phyloP scores from a whole-genome alignment of 2,113 vertebrate genomes.

The Bos javanicus region DNA sequence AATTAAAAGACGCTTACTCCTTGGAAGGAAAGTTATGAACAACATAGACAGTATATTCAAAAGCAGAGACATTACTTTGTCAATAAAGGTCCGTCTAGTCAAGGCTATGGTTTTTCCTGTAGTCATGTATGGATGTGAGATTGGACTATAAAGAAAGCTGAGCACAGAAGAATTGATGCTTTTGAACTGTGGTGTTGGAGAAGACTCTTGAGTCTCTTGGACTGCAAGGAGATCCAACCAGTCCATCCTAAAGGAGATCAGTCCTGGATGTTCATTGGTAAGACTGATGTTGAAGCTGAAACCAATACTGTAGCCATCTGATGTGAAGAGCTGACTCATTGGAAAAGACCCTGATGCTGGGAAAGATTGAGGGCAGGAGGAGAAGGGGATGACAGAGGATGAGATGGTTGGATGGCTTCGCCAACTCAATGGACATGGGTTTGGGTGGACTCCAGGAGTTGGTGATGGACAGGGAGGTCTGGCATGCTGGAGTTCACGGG shows the following conservation, averaged over 20 bases:
- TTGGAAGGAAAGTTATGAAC: not conserved
- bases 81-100: not conserved
- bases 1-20: not conserved
- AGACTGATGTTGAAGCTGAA: too few relatives aligned
- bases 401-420: not conserved
- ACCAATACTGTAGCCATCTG: too few relatives aligned
- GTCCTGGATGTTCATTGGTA: too few relatives aligned
- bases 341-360: too few relatives aligned
- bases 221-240: too few relatives aligned
- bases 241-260: too few relatives aligned
- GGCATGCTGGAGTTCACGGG: not conserved
- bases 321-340: too few relatives aligned
- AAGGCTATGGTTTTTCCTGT: not conserved
- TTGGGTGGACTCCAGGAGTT: not conserved
- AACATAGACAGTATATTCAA: not conserved
- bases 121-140: not conserved
- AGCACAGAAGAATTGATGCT: rapidly evolving
- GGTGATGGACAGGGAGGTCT: not conserved
- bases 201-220: not conserved
- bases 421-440: not conserved
- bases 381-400: not conserved
- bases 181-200: not conserved
- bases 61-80: not conserved
- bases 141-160: not conserved
- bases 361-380: not conserved